Conservation (phyloP, 2,797 vertebrate genomes). For the Tarsius wallacei region DNA sequence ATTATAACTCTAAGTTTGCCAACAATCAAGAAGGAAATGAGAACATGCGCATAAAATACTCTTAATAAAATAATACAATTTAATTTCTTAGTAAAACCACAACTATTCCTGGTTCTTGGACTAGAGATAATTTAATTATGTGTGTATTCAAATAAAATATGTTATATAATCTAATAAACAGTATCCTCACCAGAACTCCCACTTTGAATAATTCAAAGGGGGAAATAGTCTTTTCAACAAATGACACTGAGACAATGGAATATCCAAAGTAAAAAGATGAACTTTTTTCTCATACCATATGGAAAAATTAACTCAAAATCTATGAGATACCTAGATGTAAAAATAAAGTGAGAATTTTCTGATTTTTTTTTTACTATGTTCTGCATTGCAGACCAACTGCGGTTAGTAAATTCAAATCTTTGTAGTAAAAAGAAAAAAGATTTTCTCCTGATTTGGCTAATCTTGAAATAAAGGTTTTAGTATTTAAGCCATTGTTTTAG, state of each 20-base stretch:
- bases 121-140: not conserved
- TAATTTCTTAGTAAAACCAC: not conserved
- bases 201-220: not conserved
- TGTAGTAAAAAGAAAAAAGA: not conserved
- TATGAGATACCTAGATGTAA: not conserved
- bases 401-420: not conserved
- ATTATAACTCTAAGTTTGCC: not conserved
- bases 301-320: not conserved
- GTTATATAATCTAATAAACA: not conserved
- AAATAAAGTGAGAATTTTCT: not conserved
- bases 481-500: not conserved
- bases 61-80: constrained; percentile 13
- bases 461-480: not conserved
- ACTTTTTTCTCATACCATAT: not conserved
- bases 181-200: not conserved
- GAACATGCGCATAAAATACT: not conserved
- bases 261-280: not conserved
- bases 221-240: constrained; percentile 2
- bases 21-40: not conserved
- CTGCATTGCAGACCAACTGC: not conserved
- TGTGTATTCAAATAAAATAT: constrained; percentile 13
- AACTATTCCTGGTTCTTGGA: not conserved
- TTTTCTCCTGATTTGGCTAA: constrained; percentile 36
- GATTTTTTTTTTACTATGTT: not conserved
- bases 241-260: not conserved